These are phyloP conservation scores for Sinocyclocheilus grahami DNA, from an alignment of 2,113 vertebrate species.

Conservation along the genomic window DNA sequence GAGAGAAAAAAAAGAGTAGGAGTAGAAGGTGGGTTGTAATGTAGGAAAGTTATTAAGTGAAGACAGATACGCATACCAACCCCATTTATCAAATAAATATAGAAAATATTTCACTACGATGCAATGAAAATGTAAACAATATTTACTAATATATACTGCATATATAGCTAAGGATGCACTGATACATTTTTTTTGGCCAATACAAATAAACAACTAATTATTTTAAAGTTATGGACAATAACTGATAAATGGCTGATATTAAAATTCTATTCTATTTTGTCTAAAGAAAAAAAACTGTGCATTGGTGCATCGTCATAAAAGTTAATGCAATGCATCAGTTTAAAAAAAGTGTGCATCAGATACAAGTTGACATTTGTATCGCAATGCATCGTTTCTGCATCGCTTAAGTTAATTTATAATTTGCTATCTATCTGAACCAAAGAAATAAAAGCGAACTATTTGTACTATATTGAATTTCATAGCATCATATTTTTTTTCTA, in stretches of 20 bases:
- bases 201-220: background rate
- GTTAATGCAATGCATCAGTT: too few species aligned
- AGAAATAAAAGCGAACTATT: too few species aligned
- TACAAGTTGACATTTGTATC: too few species aligned
- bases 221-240: background rate
- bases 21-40: slow-evolving; percentile 10
- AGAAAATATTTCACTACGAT: background rate
- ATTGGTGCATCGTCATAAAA: too few species aligned
- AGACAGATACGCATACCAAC: background rate
- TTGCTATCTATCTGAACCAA: too few species aligned
- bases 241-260: background rate
- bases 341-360: too few species aligned
- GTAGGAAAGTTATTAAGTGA: background rate
- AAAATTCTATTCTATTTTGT: background rate
- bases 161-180: background rate
- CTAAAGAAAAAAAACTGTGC: background rate
- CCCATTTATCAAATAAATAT: background rate
- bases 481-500: too few species aligned
- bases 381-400: too few species aligned
- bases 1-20: background rate
- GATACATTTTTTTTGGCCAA: background rate
- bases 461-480: too few species aligned
- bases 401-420: too few species aligned
- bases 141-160: background rate
- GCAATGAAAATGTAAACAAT: background rate